These are phyloP conservation scores for Deilephila porcellus DNA, from an alignment of 2,888 invertebrate genomes.

Conservation along the genomic window DNA sequence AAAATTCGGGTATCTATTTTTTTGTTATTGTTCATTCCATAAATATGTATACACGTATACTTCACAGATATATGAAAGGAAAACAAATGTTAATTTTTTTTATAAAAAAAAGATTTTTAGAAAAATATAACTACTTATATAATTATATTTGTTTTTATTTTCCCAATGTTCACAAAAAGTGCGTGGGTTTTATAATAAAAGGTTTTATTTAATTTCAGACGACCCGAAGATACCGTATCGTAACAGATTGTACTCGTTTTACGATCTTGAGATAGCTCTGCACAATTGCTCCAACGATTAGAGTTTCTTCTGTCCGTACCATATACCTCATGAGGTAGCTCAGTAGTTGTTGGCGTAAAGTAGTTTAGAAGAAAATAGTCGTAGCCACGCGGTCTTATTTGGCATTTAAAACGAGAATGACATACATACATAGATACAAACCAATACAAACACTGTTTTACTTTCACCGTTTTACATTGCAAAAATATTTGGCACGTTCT, in stretches of 20 bases:
- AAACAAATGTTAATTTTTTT: background rate
- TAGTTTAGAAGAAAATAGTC: too few species aligned
- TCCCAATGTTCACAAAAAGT: background rate
- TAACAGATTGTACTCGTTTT: conserved; percentile 65
- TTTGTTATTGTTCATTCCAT: conserved; percentile 18
- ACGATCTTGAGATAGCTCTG: conserved; percentile 73
- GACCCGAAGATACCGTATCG: conserved; percentile 35
- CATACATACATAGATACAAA: too few species aligned
- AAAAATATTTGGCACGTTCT: too few species aligned
- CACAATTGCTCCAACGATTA: conserved; percentile 77
- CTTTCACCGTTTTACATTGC: too few species aligned
- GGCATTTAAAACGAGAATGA: too few species aligned
- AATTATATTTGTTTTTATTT: background rate
- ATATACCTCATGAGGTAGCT: too few species aligned
- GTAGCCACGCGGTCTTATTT: too few species aligned
- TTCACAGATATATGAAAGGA: background rate
- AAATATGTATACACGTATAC: background rate
- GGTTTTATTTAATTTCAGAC: conserved; percentile 47
- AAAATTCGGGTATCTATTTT: too few species aligned
- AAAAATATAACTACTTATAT: background rate
- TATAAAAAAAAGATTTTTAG: too few species aligned
- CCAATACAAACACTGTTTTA: too few species aligned
- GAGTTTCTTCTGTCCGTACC: background rate
- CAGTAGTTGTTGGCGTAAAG: too few species aligned
- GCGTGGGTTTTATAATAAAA: background rate